Base-by-base conservation (phyloP, 2,113 vertebrate genomes). In the Psilopogon haemacephalus region DNA sequence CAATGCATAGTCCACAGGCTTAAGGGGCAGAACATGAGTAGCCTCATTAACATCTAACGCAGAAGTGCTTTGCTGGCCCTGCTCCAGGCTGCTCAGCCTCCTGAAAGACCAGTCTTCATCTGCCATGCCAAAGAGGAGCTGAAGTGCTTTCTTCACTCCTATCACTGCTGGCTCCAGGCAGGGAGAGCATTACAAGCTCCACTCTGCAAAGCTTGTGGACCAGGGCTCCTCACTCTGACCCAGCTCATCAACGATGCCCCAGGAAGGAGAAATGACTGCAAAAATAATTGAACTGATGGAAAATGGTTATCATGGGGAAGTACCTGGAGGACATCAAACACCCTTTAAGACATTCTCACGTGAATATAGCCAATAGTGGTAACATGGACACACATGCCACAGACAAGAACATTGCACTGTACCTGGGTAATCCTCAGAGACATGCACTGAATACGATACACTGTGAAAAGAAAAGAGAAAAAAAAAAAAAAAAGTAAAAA, bases 381-480 rank as follows among this genome's bases (percentile, higher is more conserved):
- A 69, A 80, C 15, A 79, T 44, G 27, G 58, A 58, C 17, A 88
- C 13, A 35, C 19, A 21, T 54, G 78, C 55, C 58, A 88, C 2
- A 12, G 69, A 68, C 59, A 68, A 78, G 88, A 97, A 89, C 42
- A 24, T 68, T 83, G 55, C 79, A 96, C 85, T 91, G 52, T 98
- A 99, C 98, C 98, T 99, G 98, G 98, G 86, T 99, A 99, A 97
- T 99, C 98, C 95, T 99, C 98, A 86, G 98, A 99, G 90, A 99
- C 98, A 30, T 99, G 98, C 33, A 99, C 98, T 75, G 98, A 98
- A 96, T 98, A 98, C 86, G 98, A 98, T 24, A 98, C 97, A 95
- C 98, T 99, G 98, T 72, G 91, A 95, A 97, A 94, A 97, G 81
- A 67, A 37, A 63, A 72, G 40, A 55, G 62, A 26, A 76, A 23